These are phyloP conservation scores for Hermetia illucens DNA, from an alignment of 1,140 invertebrate species.

Conservation along the genomic window DNA sequence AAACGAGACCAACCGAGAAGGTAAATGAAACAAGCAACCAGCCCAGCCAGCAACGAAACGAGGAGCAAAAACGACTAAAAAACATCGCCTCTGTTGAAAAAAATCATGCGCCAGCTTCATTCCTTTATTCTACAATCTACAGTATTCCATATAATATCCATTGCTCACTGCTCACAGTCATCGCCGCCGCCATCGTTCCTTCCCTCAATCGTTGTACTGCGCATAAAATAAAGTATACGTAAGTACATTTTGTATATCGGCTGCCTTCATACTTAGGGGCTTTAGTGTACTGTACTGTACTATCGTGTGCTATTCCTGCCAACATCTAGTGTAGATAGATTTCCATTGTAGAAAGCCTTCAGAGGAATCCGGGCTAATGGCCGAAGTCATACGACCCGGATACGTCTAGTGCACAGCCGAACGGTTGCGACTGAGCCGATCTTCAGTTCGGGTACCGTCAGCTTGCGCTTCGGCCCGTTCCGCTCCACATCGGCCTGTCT, in stretches of 20 bases:
- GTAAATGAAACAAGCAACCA: too few relatives aligned
- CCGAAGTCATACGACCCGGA: neutral
- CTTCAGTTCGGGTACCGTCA: neutral
- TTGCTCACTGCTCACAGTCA: too few relatives aligned
- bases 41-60: too few relatives aligned
- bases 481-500: neutral
- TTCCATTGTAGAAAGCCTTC: too few relatives aligned
- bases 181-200: neutral
- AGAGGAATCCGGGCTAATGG: neutral
- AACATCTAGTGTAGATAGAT: too few relatives aligned
- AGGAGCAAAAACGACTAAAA: too few relatives aligned
- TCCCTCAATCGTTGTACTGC: slow-evolving; percentile 3
- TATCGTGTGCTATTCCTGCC: too few relatives aligned
- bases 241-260: too few relatives aligned
- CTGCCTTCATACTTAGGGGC: too few relatives aligned
- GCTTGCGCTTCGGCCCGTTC: neutral
- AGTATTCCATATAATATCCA: slow-evolving; percentile 2
- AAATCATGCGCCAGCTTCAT: slow-evolving; percentile 4
- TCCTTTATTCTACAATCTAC: slow-evolving; percentile 1
- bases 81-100: too few relatives aligned
- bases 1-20: too few relatives aligned
- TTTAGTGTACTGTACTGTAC: too few relatives aligned
- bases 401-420: neutral
- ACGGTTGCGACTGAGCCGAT: neutral
- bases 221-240: slow-evolving; percentile 6